These are phyloP conservation scores for Zaprionus davidi DNA, from an alignment of 1,140 invertebrate species.

Conservation along the genomic window DNA sequence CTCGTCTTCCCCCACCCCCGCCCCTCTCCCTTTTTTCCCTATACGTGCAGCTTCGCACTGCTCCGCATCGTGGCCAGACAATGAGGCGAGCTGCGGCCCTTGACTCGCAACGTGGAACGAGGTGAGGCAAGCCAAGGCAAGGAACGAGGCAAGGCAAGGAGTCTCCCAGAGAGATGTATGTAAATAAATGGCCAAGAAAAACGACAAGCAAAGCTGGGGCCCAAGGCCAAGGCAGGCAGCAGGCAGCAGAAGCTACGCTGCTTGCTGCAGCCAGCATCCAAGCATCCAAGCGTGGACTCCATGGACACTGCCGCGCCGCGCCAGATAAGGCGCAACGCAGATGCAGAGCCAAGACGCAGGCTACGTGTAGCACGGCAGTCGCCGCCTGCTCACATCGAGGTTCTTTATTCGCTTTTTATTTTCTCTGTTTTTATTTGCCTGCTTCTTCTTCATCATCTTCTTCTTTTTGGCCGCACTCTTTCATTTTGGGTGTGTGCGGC, in stretches of 20 bases:
- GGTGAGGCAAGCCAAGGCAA: neutral
- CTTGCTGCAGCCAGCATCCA: slow-evolving; percentile 3
- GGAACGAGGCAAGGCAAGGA: neutral
- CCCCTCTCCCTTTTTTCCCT: neutral
- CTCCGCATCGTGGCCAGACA: slow-evolving; percentile 68
- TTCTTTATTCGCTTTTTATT: slow-evolving; percentile 27
- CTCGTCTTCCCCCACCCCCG: slow-evolving; percentile 7
- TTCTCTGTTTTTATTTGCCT: slow-evolving; percentile 16
- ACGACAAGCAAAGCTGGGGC: slow-evolving; percentile 52
- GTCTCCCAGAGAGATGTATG: slow-evolving; percentile 61
- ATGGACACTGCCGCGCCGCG: neutral
- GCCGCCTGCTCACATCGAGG: slow-evolving; percentile 17
- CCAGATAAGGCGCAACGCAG: slow-evolving; percentile 20
- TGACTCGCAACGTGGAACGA: slow-evolving; percentile 46
- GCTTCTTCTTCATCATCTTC: slow-evolving; percentile 21
- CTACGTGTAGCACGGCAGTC: slow-evolving; percentile 75
- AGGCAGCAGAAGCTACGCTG: slow-evolving; percentile 23
- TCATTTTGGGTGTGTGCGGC: slow-evolving; percentile 71
- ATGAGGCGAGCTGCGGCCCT: slow-evolving; percentile 75
- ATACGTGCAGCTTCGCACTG: neutral
- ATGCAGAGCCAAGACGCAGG: slow-evolving; percentile 1
- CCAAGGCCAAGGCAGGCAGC: slow-evolving; percentile 70
- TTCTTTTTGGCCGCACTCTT: slow-evolving; percentile 58
- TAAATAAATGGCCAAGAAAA: slow-evolving; percentile 74
- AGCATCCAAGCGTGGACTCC: slow-evolving; percentile 33